phyloP scores from a whole-genome alignment of 2,797 vertebrate species.

The Borostomias antarcticus region DNA sequence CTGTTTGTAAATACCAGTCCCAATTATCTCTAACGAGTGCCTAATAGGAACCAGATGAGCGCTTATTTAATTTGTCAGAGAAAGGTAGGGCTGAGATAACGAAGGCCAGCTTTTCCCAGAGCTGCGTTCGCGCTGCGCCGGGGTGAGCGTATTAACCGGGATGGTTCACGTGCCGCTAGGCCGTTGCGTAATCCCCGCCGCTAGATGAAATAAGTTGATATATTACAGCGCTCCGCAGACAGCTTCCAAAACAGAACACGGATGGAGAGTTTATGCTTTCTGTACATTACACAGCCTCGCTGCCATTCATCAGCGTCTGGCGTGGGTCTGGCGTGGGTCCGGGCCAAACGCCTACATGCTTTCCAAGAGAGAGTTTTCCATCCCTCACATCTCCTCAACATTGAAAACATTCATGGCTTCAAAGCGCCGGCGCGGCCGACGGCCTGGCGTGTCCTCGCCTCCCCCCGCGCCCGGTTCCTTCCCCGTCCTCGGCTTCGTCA shows the following conservation, averaged over 20 bases:
- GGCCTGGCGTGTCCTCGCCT: conserved; percentile 21
- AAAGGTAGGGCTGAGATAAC: conserved; percentile 66
- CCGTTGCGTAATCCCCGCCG: too few species aligned
- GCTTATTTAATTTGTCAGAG: conserved; percentile 76
- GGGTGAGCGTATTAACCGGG: too few species aligned
- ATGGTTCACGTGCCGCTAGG: too few species aligned
- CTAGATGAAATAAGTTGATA: too few species aligned
- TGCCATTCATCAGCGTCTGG: too few species aligned
- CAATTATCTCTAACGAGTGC: conserved; percentile 73
- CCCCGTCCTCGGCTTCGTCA: conserved; percentile 23
- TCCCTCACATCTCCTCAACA: conserved; percentile 20
- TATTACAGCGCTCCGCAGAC: too few species aligned
- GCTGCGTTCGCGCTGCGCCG: too few species aligned
- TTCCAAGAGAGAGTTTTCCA: conserved; percentile 21
- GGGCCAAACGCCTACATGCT: neutral
- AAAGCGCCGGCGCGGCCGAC: neutral
- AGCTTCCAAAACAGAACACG: too few species aligned
- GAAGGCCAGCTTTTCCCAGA: conserved; percentile 52
- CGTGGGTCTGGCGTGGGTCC: too few species aligned
- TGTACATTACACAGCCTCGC: too few species aligned
- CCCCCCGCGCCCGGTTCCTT: neutral
- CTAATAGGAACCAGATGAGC: conserved; percentile 72
- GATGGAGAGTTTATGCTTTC: too few species aligned
- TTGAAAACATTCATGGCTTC: neutral
- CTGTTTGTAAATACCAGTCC: conserved; percentile 74